Percentiles rank a stretch among this genome's conserved stretches.
phyloP scores from a whole-genome alignment of 2,113 vertebrate genomes.

The Oncorhynchus clarkii region DNA sequence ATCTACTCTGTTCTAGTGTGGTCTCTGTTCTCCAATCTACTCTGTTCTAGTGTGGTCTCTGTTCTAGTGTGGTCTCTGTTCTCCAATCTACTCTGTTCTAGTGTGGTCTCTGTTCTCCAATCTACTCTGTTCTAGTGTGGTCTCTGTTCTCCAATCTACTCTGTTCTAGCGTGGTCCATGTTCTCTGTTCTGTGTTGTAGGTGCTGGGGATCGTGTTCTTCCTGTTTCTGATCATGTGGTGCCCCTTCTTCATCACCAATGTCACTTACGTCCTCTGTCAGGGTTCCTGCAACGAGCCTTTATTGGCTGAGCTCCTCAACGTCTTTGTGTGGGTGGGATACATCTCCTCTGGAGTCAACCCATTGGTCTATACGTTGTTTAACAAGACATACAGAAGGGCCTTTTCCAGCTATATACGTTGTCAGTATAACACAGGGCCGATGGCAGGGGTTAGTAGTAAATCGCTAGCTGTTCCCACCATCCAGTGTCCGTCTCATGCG shows the following conservation, averaged over 20 bases:
- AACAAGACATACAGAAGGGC: constrained; percentile 95
- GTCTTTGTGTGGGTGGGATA: constrained; percentile 99
- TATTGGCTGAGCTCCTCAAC: constrained; percentile 88
- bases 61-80: no score
- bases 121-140: background rate
- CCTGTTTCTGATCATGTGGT: constrained; percentile 98
- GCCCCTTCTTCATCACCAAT: constrained; percentile 97
- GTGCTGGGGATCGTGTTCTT: constrained; percentile 98
- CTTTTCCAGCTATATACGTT: constrained; percentile 93
- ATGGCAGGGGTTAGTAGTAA: constrained; percentile 57
- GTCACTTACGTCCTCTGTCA: constrained; percentile 91
- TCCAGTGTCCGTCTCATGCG: constrained; percentile 80
- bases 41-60: no score
- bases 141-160: background rate
- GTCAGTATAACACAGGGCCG: constrained; percentile 74
- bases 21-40: no score
- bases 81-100: no score
- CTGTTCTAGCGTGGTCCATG: background rate
- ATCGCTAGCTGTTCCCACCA: constrained; percentile 59
- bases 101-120: no score
- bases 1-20: no score
- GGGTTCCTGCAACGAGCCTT: constrained; percentile 80
- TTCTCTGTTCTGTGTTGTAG: constrained; percentile 22
- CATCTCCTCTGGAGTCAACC: constrained; percentile 95
- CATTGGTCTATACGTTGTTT: constrained; percentile 96